Evolutionary conservation across 2,113 vertebrate species (phyloP).

Genomic region (Galbula dea): DNA sequence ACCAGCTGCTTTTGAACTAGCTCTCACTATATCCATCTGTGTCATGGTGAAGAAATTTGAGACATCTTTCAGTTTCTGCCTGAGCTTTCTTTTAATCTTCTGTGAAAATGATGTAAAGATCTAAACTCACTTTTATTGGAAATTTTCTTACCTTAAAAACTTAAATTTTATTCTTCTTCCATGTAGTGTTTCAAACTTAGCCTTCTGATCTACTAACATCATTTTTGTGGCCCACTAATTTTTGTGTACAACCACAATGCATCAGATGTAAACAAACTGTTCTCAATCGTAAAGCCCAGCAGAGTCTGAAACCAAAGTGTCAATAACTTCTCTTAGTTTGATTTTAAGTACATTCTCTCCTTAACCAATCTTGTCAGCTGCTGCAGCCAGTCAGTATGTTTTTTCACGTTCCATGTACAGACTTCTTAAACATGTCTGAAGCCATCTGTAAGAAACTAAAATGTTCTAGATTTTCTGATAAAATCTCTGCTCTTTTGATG

Average conservation of each 20-base stretch:
- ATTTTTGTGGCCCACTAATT: not conserved
- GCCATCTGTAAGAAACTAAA: not conserved
- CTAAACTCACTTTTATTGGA: not conserved
- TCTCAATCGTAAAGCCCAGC: not conserved
- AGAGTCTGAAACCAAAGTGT: not conserved
- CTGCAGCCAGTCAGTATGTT: not conserved
- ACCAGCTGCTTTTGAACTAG: not conserved
- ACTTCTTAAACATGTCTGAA: not conserved
- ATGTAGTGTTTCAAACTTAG: not conserved
- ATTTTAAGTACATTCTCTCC: not conserved
- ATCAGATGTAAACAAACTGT: not conserved
- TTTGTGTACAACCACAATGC: not conserved
- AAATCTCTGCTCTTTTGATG: not conserved
- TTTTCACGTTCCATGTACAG: not conserved
- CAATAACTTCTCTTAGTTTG: not conserved
- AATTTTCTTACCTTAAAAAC: not conserved
- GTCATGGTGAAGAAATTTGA: not conserved
- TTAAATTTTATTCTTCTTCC: not conserved
- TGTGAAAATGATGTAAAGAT: not conserved
- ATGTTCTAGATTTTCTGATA: not conserved
- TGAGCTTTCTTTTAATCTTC: not conserved
- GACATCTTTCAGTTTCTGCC: not conserved
- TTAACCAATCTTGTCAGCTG: not conserved
- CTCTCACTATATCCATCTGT: not conserved
- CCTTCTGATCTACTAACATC: not conserved